Evolutionary conservation across 2,113 vertebrate species (phyloP), one percentile per base, ranked within the genome.

Genomic region (Silurus meridionalis): DNA sequence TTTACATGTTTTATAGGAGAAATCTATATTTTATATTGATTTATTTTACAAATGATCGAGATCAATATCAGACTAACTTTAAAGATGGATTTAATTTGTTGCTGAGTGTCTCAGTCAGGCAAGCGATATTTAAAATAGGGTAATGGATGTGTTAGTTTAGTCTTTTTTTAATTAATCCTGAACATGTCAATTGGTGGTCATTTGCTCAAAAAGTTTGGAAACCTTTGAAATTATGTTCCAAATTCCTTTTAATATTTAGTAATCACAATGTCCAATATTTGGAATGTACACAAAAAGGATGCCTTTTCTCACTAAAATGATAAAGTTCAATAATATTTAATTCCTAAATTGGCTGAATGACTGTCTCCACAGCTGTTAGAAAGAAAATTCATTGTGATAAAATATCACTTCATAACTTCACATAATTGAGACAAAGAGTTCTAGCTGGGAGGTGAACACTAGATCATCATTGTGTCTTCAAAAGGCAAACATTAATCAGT

Each of bases 401-500:
- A 81, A 61, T 50, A 63, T 81, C 46, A 50, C 55, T 58, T 25
- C 4, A 64, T 14, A 14, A 15, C 25, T 48, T 61, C 25, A 9
- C 21, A 10, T n/a, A 48, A 85, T 81, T 78, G 48, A 69, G 61
- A 75, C n/a, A 85, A n/a, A 82, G 5, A 25, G 37, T 28, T 50
- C 19, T 5, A 21, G 14, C 23, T n/a, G 10, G 28, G 64, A 11
- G 23, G n/a, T 63, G 46, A 63, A 11, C 14, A 52, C 25, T 60
- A n/a, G 53, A 82, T 53, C 37, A 57, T 15, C 52, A 11, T 87
- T 64, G 67, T 75, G 14, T 19, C 25, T 25, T 25, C 37, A 67
- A 21, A 67, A 50, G 80, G n/a, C 46, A 64, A 81, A 78, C 60
- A 77, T 28, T 77, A 77, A 55, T 55, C n/a, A 77, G 23, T 80